phyloP scores from a whole-genome alignment of 1,140 invertebrate genomes.

The Pogonognathellus flavescens region DNA sequence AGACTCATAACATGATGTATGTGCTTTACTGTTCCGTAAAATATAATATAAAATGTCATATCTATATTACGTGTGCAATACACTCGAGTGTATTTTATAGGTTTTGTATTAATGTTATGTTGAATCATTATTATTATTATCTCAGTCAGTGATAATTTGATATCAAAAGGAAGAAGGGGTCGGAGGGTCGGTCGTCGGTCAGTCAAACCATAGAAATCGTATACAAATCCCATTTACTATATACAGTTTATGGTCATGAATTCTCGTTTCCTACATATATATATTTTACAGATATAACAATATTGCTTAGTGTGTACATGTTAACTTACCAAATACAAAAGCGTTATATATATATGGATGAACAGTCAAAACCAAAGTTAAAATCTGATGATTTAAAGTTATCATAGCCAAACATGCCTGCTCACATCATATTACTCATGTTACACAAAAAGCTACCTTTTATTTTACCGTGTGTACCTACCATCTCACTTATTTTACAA shows the following conservation, averaged over 20 bases:
- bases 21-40: background rate
- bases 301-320: no score
- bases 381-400: no score
- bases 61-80: background rate
- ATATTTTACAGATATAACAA: no score
- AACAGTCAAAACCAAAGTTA: no score
- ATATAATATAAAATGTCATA: background rate
- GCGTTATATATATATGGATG: no score
- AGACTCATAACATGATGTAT: background rate
- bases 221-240: background rate
- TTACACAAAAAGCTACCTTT: no score
- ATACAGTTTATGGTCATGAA: background rate
- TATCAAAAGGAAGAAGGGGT: slow-evolving; percentile 42
- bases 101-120: background rate
- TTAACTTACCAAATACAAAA: no score
- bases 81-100: no score
- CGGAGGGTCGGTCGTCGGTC: slow-evolving; percentile 28
- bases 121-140: slow-evolving; percentile 48
- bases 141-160: slow-evolving; percentile 34
- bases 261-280: background rate
- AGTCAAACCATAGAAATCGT: background rate
- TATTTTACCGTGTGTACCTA: no score
- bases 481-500: no score
- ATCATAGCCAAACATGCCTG: no score
- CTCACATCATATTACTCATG: no score